Evolutionary conservation across 2,113 vertebrate species (phyloP).

Genomic region (Onychorhynchus coronatus): DNA sequence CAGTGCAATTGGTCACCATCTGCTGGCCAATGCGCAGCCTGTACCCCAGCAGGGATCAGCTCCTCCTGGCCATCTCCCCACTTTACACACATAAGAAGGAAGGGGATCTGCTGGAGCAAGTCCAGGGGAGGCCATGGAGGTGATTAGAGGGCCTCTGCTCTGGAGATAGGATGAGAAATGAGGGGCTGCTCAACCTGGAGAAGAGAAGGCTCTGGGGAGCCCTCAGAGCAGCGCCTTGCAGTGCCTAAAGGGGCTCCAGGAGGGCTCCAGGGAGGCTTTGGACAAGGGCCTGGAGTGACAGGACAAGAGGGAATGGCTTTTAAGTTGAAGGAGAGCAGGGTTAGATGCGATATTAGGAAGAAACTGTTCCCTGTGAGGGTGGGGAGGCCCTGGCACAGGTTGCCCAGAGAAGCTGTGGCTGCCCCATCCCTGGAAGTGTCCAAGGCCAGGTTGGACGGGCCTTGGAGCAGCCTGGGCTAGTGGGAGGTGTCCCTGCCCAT

Average conservation of each 20-base stretch:
- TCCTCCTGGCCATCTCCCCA: neutral
- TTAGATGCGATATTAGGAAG: neutral
- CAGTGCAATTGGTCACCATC: neutral
- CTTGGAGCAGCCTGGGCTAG: neutral
- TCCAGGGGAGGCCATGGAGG: neutral
- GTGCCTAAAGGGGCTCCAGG: neutral
- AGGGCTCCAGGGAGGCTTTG: neutral
- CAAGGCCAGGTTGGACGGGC: neutral
- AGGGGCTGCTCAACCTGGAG: neutral
- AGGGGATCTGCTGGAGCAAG: neutral
- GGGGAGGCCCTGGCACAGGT: neutral
- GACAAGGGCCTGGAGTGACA: neutral
- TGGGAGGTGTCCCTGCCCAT: neutral
- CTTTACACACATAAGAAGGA: neutral
- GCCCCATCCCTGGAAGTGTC: neutral
- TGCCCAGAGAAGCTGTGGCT: neutral
- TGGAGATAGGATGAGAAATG: neutral
- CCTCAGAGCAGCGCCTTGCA: neutral
- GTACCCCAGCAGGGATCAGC: neutral
- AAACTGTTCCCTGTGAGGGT: neutral
- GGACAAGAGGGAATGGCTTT: neutral
- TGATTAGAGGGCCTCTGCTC: neutral
- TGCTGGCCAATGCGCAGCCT: neutral
- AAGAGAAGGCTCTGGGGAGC: neutral
- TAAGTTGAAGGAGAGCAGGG: neutral